Conservation (phyloP, 2,888 invertebrate genomes). For the Trachelus stipa region DNA sequence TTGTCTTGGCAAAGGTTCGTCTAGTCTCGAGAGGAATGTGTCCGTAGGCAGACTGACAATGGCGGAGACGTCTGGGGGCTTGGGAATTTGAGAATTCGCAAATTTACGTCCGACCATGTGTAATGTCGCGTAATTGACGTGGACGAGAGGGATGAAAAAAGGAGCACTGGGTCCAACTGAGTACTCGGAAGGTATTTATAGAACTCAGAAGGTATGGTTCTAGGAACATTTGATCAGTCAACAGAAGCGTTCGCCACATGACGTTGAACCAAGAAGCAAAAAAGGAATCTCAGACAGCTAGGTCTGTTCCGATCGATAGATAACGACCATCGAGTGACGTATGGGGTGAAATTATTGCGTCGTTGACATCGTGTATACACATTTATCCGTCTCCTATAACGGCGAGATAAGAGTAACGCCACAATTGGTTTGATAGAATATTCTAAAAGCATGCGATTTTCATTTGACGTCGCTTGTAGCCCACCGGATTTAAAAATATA, state of each 20-base stretch:
- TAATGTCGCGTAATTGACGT: background rate
- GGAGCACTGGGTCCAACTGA: background rate
- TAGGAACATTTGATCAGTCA: background rate
- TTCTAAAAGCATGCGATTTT: background rate
- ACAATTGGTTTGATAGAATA: background rate
- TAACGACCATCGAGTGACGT: background rate
- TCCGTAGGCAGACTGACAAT: slow-evolving; percentile 23
- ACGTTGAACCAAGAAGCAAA: background rate
- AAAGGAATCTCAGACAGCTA: background rate
- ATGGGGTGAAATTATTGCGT: background rate
- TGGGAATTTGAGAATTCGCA: background rate
- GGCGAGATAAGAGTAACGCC: background rate
- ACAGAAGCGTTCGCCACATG: background rate
- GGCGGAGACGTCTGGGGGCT: slow-evolving; percentile 9
- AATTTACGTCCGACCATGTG: background rate
- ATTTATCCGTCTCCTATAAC: background rate
- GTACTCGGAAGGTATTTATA: background rate
- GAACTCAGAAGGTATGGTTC: background rate
- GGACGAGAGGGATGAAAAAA: background rate
- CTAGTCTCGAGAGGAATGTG: slow-evolving; percentile 26
- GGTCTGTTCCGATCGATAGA: background rate
- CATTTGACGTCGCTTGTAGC: background rate
- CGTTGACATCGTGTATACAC: background rate
- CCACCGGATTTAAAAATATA: background rate
- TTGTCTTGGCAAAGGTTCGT: slow-evolving; percentile 33